Conservation (phyloP, 2,888 invertebrate genomes). For the Latrodectus hesperus region DNA sequence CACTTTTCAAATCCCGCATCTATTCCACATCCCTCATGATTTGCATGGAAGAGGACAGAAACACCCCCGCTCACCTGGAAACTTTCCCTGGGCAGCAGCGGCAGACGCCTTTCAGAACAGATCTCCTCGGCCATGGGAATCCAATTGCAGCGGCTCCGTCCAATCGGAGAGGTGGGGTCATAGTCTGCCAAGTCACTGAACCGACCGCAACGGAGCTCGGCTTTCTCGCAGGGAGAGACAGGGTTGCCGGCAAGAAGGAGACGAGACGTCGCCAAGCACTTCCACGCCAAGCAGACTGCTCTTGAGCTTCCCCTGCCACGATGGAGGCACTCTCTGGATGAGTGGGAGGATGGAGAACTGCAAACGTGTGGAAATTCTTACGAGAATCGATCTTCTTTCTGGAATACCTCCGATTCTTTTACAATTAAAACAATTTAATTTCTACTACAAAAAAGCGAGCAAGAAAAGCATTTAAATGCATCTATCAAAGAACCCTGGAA, state of each 20-base stretch:
- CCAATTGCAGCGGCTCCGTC: not conserved
- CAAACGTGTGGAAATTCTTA: too few relatives aligned
- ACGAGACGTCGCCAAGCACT: conserved; percentile 25
- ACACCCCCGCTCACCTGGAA: conserved; percentile 40
- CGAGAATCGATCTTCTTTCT: too few relatives aligned
- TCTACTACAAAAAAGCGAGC: too few relatives aligned
- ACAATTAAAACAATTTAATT: too few relatives aligned
- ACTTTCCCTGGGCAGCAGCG: conserved; percentile 55
- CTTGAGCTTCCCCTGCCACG: not conserved
- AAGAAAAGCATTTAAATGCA: too few relatives aligned
- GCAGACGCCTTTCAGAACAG: conserved; percentile 55
- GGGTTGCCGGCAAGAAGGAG: conserved; percentile 28
- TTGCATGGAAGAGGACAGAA: not conserved
- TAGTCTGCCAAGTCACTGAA: conserved; percentile 60
- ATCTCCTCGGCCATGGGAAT: conserved; percentile 55
- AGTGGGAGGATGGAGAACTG: not conserved
- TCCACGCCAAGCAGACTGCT: conserved; percentile 27
- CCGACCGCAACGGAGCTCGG: conserved; percentile 11
- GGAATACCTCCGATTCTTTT: too few relatives aligned
- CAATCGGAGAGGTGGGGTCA: conserved; percentile 31
- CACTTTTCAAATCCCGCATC: too few relatives aligned
- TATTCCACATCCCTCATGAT: too few relatives aligned
- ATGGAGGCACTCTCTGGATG: not conserved
- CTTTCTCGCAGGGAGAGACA: conserved; percentile 2
- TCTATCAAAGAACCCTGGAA: too few relatives aligned